Conservation (phyloP, 2,113 vertebrate species). For the Naja naja region DNA sequence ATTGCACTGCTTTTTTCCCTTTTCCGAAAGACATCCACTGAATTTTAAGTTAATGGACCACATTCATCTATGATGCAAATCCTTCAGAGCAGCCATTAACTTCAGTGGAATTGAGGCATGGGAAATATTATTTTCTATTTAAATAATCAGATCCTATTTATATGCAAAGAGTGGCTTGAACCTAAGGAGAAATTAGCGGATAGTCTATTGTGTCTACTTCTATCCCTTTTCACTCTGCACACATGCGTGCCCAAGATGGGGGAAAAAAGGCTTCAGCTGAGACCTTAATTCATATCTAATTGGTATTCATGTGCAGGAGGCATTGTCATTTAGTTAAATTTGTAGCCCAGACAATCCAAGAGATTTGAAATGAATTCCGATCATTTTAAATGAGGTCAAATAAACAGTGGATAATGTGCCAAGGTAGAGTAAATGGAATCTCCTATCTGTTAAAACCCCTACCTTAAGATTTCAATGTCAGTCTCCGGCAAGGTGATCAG, state of each 20-base stretch:
- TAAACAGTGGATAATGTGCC: neutral
- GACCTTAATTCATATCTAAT: slow-evolving; percentile 6
- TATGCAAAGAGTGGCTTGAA: neutral
- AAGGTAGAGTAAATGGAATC: neutral
- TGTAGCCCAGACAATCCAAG: neutral
- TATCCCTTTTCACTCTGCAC: neutral
- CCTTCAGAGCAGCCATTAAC: slow-evolving; percentile 7
- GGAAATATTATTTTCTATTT: slow-evolving; percentile 36
- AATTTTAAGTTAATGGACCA: slow-evolving; percentile 31
- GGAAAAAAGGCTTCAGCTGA: neutral
- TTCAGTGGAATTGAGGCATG: neutral
- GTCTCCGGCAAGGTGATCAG: neutral
- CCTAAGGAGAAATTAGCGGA: neutral
- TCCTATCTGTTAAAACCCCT: neutral
- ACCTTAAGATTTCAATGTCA: neutral
- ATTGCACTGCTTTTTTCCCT: neutral
- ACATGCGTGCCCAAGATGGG: neutral
- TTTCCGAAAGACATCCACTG: slow-evolving; percentile 21
- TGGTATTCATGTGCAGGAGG: neutral
- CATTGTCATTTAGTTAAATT: slow-evolving; percentile 3
- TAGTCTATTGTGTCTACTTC: neutral
- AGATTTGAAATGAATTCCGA: neutral
- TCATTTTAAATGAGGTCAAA: neutral
- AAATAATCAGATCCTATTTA: slow-evolving; percentile 38
- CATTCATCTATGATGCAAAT: slow-evolving; percentile 30